Evolutionary conservation across 37 sponge, comb jelly and placozoan species (phyloP).

Genomic region (Diacarnus erythraeanus): DNA sequence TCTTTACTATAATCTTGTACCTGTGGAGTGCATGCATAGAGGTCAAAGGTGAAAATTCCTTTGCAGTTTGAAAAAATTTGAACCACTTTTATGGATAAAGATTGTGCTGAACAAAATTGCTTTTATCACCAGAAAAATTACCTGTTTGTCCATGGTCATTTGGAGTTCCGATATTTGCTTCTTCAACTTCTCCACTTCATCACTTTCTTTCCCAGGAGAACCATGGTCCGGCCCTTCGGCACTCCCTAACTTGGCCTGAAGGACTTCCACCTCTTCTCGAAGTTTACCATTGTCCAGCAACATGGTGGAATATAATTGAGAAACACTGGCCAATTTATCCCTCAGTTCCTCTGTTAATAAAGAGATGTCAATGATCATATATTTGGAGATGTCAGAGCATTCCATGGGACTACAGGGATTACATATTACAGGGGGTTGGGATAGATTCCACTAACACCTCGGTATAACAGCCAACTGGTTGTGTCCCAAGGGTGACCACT

Average conservation of each 20-base stretch:
- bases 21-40: background rate
- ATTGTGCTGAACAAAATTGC: no score
- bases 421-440: background rate
- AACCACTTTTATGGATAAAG: no score
- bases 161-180: background rate
- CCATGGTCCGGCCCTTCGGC: background rate
- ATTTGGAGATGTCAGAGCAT: no score
- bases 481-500: no score
- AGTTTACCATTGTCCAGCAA: background rate
- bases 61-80: no score
- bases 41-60: no score
- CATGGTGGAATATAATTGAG: background rate
- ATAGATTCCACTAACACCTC: background rate
- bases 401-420: no score
- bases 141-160: slow-evolving; percentile 9
- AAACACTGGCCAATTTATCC: background rate
- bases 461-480: no score
- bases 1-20: background rate
- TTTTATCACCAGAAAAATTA: no score
- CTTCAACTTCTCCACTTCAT: background rate
- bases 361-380: no score
- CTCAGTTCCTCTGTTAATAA: background rate
- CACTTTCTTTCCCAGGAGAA: background rate
- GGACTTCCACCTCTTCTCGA: background rate
- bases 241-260: background rate